phyloP scores from a whole-genome alignment of 2,888 invertebrate species.

The Cantharis lateralis region DNA sequence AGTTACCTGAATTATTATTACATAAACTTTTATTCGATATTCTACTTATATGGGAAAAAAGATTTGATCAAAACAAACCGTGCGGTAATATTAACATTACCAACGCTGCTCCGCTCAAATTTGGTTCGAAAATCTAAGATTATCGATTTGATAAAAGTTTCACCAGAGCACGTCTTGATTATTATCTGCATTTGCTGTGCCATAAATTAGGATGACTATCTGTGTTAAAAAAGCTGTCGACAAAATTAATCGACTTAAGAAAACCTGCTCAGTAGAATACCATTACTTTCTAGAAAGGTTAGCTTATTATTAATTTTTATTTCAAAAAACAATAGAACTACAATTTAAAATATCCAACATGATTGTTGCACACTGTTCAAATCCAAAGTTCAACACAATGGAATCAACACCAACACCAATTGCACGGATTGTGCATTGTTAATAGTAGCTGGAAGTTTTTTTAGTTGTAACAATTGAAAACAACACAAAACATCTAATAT shows the following conservation, averaged over 20 bases:
- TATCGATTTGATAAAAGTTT: not conserved
- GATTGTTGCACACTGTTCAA: not conserved
- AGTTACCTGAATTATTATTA: not conserved
- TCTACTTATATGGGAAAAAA: not conserved
- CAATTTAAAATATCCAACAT: not conserved
- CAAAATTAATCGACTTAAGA: not conserved
- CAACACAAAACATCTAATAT: not conserved
- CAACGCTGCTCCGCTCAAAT: not conserved
- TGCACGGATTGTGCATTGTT: not conserved
- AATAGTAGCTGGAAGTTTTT: not conserved
- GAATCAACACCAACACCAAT: not conserved
- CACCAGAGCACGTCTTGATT: not conserved
- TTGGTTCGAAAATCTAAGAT: not conserved
- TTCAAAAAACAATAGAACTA: not conserved
- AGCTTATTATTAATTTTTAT: not conserved
- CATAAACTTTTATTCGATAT: not conserved
- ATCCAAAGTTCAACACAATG: not conserved
- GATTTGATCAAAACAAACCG: not conserved
- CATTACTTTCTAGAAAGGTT: not conserved
- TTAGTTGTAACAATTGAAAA: not conserved
- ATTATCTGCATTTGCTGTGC: not conserved
- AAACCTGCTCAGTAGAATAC: not conserved
- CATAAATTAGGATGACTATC: not conserved
- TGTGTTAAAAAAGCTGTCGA: not conserved
- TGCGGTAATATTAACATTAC: not conserved